Base-by-base conservation (phyloP, 2,888 invertebrate genomes). In the Ennomos erosarius region DNA sequence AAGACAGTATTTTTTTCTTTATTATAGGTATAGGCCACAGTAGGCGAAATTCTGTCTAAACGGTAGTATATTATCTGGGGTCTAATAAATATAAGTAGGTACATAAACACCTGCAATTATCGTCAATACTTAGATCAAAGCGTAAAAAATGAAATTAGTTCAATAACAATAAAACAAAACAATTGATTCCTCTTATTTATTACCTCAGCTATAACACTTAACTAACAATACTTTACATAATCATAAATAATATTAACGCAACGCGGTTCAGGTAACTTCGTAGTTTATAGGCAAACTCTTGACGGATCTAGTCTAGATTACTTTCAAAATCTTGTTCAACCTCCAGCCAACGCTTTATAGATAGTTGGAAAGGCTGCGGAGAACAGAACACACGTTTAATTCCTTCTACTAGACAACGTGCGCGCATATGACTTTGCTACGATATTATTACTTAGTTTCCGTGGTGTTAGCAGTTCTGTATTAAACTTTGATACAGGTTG, bases 131-230 rank as follows among this genome's bases (percentile, higher is more conserved):
- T 58, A 44, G 35, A 42, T 55, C 2, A 38, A n/a, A n/a, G 10
- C 10, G 38, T 38, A 1, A 10, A 10, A n/a, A n/a, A 38, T n/a
- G 16, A 16, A 38, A 40, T 11, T 1, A 35, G 16, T 3, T 10
- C 16, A 4, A 45, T 11, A 45, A 8, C 6, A 10, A 62, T 65
- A 50, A 78, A 74, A 73, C 34, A 58, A 61, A 57, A 48, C 11
- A 48, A 70, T 79, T 40, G 84, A 88, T 90, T 88, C 90, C 90
- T 87, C 88, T 86, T 83, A 85, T 91, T 90, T 90, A 90, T 90
- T 90, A 88, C 85, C 87, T 81, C 79, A 89, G 81, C 71, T 81
- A 83, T 87, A 90, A 89, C 87, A 85, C 69, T 73, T 67, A 77
- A 76, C 76, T 77, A 80, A 85, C 79, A 83, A 79, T 76, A 80